Conservation (phyloP, 2,797 vertebrate species). For the Smutsia temminckii region DNA sequence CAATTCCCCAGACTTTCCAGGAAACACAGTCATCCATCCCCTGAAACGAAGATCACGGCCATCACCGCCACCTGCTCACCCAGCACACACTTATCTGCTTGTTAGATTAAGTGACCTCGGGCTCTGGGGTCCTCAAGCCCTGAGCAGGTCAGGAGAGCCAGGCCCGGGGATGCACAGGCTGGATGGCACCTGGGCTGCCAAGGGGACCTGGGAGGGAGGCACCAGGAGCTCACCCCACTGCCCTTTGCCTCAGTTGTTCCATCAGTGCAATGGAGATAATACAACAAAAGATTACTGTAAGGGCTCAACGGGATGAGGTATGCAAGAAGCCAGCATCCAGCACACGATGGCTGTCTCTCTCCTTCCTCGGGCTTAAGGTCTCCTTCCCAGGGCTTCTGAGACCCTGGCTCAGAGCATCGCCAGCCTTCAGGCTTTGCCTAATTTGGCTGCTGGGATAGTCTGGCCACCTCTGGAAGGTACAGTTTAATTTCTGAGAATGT, state of each 20-base stretch:
- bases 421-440: neutral
- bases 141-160: neutral
- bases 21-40: neutral
- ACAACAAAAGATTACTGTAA: neutral
- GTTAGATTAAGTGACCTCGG: neutral
- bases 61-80: accelerated
- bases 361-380: neutral
- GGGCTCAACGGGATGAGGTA: accelerated
- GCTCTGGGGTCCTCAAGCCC: neutral
- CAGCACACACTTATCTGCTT: accelerated
- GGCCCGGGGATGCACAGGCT: neutral
- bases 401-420: neutral
- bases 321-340: neutral
- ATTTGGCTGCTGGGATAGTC: neutral
- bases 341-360: accelerated
- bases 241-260: neutral
- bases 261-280: neutral
- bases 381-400: neutral
- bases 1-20: neutral
- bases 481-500: conserved; percentile 29
- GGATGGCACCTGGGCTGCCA: accelerated
- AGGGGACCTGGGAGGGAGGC: neutral
- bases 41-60: neutral
- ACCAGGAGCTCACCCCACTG: too few species aligned
- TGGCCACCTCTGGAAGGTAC: neutral